Evolutionary conservation across 2,797 vertebrate species (phyloP), one percentile per base, ranked within the genome.

Genomic region (Sylvia borin): DNA sequence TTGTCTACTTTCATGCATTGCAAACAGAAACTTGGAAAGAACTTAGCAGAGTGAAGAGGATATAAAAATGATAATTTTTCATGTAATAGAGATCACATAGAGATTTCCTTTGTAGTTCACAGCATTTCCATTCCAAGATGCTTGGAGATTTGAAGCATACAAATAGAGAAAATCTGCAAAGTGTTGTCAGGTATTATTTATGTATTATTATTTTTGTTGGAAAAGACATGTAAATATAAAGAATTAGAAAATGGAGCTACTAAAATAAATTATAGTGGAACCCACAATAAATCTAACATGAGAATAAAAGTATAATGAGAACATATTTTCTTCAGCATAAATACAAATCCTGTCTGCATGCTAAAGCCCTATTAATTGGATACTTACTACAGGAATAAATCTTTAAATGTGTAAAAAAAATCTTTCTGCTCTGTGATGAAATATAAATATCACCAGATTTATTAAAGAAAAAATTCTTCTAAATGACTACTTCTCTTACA

Each of bases 291-390:
- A 96, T 96, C 96, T 97, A 97, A 97, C 96, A 96, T 84, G 94
- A 95, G 93, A 97, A 97, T 96, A 97, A 97, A 97, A 97, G 93
- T 97, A 91, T 97, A 97, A 97, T 97, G 97, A 97, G 96, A 97
- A 97, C 94, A 97, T 90, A 82, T 96, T 97, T 98, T 98, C 96
- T 94, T 97, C 96, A 95, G 92, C 96, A 95, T 97, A 96, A 97
- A 98, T 97, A 97, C 96, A 98, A 97, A 96, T 97, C 97, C 95
- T 96, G 92, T 95, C 95, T 97, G 94, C 87, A 94, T 96, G 91
- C 94, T 94, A 97, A 97, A 97, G 92, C 86, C 92, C 80, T 95
- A 97, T 97, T 98, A 98, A 98, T 97, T 98, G 97, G 96, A 85
- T 96, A 89, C 94, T 97, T 96, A 96, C 97, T 93, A 94, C 95